phyloP scores from a whole-genome alignment of 2,113 vertebrate species.

The Synchiropus splendidus region DNA sequence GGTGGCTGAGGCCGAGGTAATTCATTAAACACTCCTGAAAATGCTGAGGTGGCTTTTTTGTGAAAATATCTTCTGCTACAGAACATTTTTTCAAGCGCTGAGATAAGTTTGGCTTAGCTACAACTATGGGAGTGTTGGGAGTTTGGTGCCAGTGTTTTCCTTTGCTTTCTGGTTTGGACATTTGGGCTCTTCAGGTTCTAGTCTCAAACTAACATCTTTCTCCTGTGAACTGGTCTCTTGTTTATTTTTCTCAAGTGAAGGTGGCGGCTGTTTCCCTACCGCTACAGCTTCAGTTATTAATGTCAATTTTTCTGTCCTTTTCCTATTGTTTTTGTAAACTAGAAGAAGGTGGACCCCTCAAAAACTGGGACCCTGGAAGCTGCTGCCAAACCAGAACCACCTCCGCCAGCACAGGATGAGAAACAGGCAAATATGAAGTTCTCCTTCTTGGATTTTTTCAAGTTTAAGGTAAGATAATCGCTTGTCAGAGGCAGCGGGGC shows the following conservation, averaged over 20 bases:
- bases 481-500: too few species aligned
- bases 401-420: slow-evolving; percentile 47
- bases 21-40: neutral
- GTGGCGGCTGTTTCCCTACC: too few species aligned
- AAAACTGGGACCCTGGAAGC: slow-evolving; percentile 62
- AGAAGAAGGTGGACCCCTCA: slow-evolving; percentile 59
- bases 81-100: too few species aligned
- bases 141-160: neutral
- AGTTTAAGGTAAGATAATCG: slow-evolving; percentile 58
- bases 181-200: neutral
- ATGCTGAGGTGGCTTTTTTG: neutral
- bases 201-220: neutral
- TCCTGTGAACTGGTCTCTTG: neutral
- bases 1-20: slow-evolving; percentile 33
- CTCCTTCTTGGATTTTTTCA: slow-evolving; percentile 53
- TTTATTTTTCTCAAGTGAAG: neutral
- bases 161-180: neutral
- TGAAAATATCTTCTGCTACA: too few species aligned
- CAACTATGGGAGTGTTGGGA: neutral
- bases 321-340: slow-evolving; percentile 15
- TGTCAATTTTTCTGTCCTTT: slow-evolving; percentile 11
- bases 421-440: slow-evolving; percentile 47
- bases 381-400: slow-evolving; percentile 50
- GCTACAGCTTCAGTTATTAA: neutral
- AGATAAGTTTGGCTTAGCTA: too few species aligned